Evolutionary conservation across 2,113 vertebrate genomes (phyloP), one percentile per base, ranked within the genome.

Genomic region (Phyllostomus hastatus): DNA sequence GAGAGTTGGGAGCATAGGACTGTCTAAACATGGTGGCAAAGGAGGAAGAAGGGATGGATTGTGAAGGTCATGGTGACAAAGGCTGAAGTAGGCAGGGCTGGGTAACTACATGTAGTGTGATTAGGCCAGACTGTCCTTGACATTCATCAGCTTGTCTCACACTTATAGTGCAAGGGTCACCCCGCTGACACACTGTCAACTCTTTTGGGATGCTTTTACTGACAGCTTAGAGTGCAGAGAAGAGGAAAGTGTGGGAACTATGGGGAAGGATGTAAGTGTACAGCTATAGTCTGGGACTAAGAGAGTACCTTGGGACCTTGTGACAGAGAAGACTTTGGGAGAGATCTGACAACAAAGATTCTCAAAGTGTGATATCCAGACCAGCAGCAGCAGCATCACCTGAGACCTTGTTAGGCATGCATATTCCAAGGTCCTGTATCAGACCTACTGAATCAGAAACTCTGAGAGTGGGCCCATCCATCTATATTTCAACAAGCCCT

Each of bases 1-100:
- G 0, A 2, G 31, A 41, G 6, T 43, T 17, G 22, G 38, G 3
- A 43, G 8, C 54, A 33, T 2, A 6, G 16, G 38, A 0, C 3
- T 28, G 38, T 64, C 22, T 57, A 78, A 43, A n/a, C 1, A 52
- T 2, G 2, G 9, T 3, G 3, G 33, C 17, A 43, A 94, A 48
- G 35, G 46, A 81, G 67, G 38, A 85, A 48, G 38, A 78, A 46
- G 11, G 75, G 14, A 43, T 1, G 4, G 10, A 19, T 12, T 22
- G 3, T 52, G 57, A 83, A 95, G 73, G 59, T 91, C 69, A 67
- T 19, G 33, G 59, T 61, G 50, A 35, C 57, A 76, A 66, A 67
- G n/a, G 2, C 33, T 54, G 59, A 59, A 50, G 41, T 31, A n/a
- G 4, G 0, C 0, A 1, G 90, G 31, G 16, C 38, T 66, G 20